Base-by-base conservation (phyloP, 2,797 vertebrate species). In the Antennarius maculatus region DNA sequence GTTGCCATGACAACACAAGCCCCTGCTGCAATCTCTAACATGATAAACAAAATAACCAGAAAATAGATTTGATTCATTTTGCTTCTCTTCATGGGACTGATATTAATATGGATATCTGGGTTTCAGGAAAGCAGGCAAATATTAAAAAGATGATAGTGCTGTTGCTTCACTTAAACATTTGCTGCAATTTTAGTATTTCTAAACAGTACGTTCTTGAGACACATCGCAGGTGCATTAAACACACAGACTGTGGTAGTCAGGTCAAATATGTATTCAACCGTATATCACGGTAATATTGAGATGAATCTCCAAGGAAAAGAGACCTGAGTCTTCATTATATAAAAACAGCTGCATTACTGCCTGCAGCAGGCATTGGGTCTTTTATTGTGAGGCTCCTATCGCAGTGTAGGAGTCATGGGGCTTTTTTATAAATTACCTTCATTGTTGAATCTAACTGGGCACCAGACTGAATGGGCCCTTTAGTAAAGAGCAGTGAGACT, bases 1-100 rank as follows among this genome's bases (percentile, higher is more conserved):
- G 93, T 94, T 94, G 89, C 93, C 89, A 94, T 94, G 93, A 87
- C 93, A 89, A 94, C 91, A 34, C 37, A 1, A 69, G 75, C 82
- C 82, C 85, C 82, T 66, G 76, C 81, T 83, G 86, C 88, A 91
- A 88, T 23, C 86, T 90, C 90, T 82, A 80, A 79, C 54, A 34
- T 56, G 83, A 88, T 90, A 83, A 92, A 92, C 89, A 86, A 81
- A 87, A 82, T 85, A 86, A 85, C 73, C 80, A 77, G 84, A 89
- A 91, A 92, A 92, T 89, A 82, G 86, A 92, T 91, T 91, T 90
- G 86, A 92, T 91, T 88, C 84, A 92, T 91, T 86, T 86, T 15
- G 54, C 74, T 68, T 73, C 74, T 81, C 81, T 74, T 76, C 50
- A 31, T 31, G 55, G 79, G 71, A 69, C 66, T 54, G 69, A 81